Base-by-base conservation (phyloP, 2,113 vertebrate genomes). In the Acanthochromis polyacanthus region DNA sequence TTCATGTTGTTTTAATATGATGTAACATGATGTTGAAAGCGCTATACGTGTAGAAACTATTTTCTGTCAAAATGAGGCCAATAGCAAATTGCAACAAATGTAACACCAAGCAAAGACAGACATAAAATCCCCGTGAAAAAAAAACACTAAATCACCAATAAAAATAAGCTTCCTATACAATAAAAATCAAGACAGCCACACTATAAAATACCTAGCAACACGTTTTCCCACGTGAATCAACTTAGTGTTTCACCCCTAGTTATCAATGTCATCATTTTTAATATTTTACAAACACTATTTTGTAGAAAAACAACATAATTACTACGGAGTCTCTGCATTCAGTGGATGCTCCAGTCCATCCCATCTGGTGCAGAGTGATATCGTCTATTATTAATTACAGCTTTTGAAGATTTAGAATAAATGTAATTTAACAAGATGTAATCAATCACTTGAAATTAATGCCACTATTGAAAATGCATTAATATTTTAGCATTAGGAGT, bases 161-260 rank as follows among this genome's bases (percentile, higher is more conserved):
- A 46, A 73, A 30, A 52, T 40, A 52, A 4, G 7, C 40, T 17
- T 61, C n/a, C 45, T 61, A 25, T 30, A 40, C 52, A 61, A 71
- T 32, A 46, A 17, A 59, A 60, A 38, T 12, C 10, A 30, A 46
- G 20, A 55, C 17, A 32, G 10, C 23, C 40, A 51, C 20, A 56
- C 22, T 4, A 46, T 53, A 40, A 12, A 28, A 45, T 45, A 53
- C 14, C 45, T 52, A 65, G 53, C 23, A 46, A 55, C 38, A 20
- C 10, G 72, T 48, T 72, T 45, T 32, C 32, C 19, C 11, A 68
- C 65, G 20, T 60, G 8, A 61, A 71, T 64, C 40, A 20, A 17
- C 48, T 30, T 53, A 46, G 3, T 36, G 45, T 61, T 55, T 8
- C 20, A 25, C 14, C 40, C 1, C 32, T 16, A 6, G 19, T 40